These are phyloP conservation scores for Colletes latitarsis DNA, from an alignment of 1,140 invertebrate species.

Conservation along the genomic window DNA sequence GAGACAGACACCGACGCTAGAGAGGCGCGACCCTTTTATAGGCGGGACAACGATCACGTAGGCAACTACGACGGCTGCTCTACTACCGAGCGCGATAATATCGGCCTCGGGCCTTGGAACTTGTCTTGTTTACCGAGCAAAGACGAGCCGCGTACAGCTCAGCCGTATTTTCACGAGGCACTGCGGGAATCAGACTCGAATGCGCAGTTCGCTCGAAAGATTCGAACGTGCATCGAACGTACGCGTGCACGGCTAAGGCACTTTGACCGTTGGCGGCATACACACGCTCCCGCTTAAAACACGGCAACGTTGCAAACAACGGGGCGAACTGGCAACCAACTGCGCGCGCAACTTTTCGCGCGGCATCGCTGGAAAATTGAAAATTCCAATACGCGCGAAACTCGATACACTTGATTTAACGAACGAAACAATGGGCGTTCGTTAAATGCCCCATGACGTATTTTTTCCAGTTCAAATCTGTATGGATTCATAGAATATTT, in stretches of 20 bases:
- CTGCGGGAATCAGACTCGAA: not conserved
- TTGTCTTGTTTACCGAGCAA: slow-evolving; percentile 54
- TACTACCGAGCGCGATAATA: slow-evolving; percentile 66
- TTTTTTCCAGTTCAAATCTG: too few relatives aligned
- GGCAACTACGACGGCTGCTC: slow-evolving; percentile 50
- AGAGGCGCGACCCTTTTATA: slow-evolving; percentile 68
- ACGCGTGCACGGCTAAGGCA: not conserved
- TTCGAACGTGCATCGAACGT: slow-evolving; percentile 1
- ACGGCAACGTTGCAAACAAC: slow-evolving; percentile 16
- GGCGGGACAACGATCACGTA: slow-evolving; percentile 71
- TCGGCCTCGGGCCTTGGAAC: slow-evolving; percentile 63
- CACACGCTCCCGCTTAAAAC: slow-evolving; percentile 5
- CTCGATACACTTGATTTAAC: not conserved
- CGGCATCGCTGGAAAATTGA: slow-evolving; percentile 10
- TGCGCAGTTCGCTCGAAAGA: not conserved
- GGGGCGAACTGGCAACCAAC: slow-evolving; percentile 3
- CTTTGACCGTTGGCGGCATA: slow-evolving; percentile 22
- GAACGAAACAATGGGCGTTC: too few relatives aligned
- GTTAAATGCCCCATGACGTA: not conserved
- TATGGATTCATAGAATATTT: too few relatives aligned
- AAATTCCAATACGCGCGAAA: slow-evolving; percentile 5
- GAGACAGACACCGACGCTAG: slow-evolving; percentile 63
- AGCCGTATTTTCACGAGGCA: slow-evolving; percentile 18
- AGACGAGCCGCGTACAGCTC: not conserved
- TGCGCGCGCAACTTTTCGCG: slow-evolving; percentile 35